phyloP scores from a whole-genome alignment of 2,797 vertebrate genomes.

The Dallia pectoralis region DNA sequence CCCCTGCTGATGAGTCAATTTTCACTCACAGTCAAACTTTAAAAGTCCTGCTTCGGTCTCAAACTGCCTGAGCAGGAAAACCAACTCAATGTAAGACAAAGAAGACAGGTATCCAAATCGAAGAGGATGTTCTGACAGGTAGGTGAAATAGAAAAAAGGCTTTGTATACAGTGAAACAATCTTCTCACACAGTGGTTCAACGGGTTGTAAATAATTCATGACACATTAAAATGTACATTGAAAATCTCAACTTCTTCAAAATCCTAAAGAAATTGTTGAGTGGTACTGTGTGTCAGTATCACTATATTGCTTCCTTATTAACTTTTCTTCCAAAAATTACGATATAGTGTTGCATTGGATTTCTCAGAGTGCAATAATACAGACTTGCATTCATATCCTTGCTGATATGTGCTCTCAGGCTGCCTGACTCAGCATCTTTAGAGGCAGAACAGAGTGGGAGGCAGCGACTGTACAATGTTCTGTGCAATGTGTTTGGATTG shows the following conservation, averaged over 20 bases:
- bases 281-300: neutral
- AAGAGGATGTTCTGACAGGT: neutral
- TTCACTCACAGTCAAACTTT: neutral
- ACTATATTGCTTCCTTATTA: neutral
- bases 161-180: neutral
- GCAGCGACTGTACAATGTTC: no score
- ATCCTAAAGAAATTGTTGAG: neutral
- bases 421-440: neutral
- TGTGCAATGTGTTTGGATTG: no score
- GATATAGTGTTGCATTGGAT: neutral
- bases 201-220: neutral
- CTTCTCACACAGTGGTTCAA: neutral
- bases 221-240: neutral
- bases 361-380: neutral
- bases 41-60: neutral
- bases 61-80: neutral
- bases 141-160: neutral
- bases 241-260: neutral
- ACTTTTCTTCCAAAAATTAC: neutral
- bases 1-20: neutral
- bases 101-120: neutral
- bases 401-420: neutral
- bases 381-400: neutral
- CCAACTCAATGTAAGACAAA: neutral
- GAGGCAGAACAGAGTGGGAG: neutral